Conservation (phyloP, 2,113 vertebrate genomes). For the Nymphicus hollandicus region DNA sequence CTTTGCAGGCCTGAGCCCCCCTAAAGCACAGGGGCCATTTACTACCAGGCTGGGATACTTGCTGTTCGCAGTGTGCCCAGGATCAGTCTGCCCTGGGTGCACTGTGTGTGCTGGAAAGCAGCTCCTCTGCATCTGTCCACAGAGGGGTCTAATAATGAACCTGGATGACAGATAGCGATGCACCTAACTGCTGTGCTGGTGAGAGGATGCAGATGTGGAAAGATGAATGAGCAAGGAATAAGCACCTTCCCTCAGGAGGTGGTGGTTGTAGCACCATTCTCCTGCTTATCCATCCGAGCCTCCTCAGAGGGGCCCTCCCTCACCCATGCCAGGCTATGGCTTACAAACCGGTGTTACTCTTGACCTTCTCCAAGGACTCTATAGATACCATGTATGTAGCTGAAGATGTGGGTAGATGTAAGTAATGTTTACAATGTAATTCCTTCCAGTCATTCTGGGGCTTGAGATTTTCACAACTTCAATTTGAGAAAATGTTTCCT, state of each 20-base stretch:
- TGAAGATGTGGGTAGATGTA: not conserved
- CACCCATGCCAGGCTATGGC: accelerated
- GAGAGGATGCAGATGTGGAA: not conserved
- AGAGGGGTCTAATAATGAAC: not conserved
- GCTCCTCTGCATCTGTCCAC: not conserved
- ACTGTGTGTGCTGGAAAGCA: accelerated
- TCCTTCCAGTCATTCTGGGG: not conserved
- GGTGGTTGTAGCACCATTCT: not conserved
- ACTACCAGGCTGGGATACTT: not conserved
- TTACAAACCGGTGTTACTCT: not conserved
- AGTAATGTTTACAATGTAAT: not conserved
- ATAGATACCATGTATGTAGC: not conserved
- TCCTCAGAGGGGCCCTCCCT: not conserved
- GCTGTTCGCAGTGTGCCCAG: not conserved
- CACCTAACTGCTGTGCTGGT: not conserved
- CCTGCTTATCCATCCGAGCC: not conserved
- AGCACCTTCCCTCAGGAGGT: not conserved
- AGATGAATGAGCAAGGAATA: not conserved
- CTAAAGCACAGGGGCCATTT: not conserved
- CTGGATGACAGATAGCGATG: not conserved
- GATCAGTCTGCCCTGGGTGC: not conserved
- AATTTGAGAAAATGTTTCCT: not conserved
- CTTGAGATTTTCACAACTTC: not conserved
- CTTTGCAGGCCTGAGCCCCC: not conserved
- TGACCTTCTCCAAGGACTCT: not conserved